Evolutionary conservation across 1,140 invertebrate species (phyloP), one percentile per base, ranked within the genome.

Genomic region (Dufourea novaeangliae): DNA sequence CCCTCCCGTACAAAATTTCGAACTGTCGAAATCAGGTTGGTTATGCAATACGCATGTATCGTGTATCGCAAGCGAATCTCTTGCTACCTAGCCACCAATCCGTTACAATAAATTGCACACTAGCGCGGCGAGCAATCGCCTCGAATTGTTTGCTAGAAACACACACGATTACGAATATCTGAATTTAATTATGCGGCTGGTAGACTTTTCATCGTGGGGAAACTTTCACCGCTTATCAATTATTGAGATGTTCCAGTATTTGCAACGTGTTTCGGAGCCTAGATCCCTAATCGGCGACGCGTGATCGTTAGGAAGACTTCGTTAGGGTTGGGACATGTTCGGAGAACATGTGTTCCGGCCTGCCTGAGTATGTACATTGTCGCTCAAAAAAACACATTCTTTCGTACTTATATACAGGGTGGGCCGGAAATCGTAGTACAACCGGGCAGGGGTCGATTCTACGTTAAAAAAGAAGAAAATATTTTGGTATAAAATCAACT

Each of bases 191-290:
- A 76, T n/a, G 10, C 41, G 17, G 8, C 25, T 8, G n/a, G 41
- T 68, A 37, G 17, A 20, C 39, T 59, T 76, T 69, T 64, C 59
- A 69, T 17, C 5, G 50, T 14, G 32, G 29, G 41, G 34, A n/a
- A 14, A 50, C 54, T 76, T 76, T 69, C 66, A 29, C 66, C 56
- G 22, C 17, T 68, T 59, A 67, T 74, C 34, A 56, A 34, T 74
- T n/a, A 56, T 32, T 66, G 54, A 67, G 11, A 66, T 74, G 22
- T 2, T 29, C n/a, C 32, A 46, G 17, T 22, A 37, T 69, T 22
- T 57, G n/a, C 10, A n/a, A n/a, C 29, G 50, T 22, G 20, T 64
- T 6, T n/a, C 20, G 12, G 17, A 32, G 11, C 34, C 7, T 14
- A 32, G 52, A 74, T 20, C 54, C 50, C 7, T 37, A n/a, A 8